Conservation (phyloP, 2,113 vertebrate species). For the Sminthopsis crassicaudata region DNA sequence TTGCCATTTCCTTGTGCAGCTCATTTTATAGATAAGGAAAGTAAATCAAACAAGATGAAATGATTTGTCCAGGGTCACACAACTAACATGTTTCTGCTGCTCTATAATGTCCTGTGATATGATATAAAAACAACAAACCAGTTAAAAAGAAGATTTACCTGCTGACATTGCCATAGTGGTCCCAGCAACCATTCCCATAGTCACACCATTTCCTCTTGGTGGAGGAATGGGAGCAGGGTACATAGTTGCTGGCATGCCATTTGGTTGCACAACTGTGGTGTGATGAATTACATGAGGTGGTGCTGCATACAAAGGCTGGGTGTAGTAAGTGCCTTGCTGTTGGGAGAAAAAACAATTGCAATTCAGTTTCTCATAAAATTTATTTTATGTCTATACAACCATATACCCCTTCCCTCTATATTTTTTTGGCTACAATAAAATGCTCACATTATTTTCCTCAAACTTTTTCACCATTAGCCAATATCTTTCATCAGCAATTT, state of each 20-base stretch:
- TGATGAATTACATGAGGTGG: constrained; percentile 99
- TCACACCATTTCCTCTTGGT: constrained; percentile 90
- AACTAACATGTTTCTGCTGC: neutral
- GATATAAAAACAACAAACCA: neutral
- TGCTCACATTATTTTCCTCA: neutral
- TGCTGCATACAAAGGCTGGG: constrained; percentile 97
- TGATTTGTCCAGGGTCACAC: neutral
- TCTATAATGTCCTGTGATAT: neutral
- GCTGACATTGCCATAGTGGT: constrained; percentile 99
- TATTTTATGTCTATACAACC: neutral
- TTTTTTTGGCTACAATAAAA: neutral
- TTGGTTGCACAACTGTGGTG: constrained; percentile 99
- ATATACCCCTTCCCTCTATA: neutral
- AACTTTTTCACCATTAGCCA: neutral
- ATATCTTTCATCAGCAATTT: neutral
- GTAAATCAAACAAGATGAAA: neutral
- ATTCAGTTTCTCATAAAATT: neutral
- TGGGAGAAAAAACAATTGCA: constrained; percentile 75
- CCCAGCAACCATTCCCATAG: constrained; percentile 99
- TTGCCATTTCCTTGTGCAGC: neutral
- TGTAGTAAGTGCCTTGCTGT: constrained; percentile 97
- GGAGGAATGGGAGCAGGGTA: constrained; percentile 91
- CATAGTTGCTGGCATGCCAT: constrained; percentile 97
- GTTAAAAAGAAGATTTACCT: constrained; percentile 83
- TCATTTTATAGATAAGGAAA: neutral